Evolutionary conservation across 2,113 vertebrate genomes (phyloP), one percentile per base, ranked within the genome.

Genomic region (Chaetops frenatus): DNA sequence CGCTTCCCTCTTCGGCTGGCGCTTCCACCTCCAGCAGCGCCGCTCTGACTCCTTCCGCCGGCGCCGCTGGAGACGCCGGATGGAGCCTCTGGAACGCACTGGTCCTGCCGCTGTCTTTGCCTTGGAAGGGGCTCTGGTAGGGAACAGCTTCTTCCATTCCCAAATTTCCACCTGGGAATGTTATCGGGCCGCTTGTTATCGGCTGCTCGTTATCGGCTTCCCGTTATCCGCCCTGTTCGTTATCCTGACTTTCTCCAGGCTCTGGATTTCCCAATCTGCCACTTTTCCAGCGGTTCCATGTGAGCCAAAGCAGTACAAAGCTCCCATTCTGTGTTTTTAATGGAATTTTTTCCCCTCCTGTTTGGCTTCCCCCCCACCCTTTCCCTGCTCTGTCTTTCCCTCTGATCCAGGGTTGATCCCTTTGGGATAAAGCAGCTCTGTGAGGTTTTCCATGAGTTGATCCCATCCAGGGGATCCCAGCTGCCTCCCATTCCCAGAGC

Each of bases 1-100:
- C 1, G 98, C 99, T 25, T 99, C 99, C 0, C 98, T 99, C n/a
- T 99, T 99, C 1, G 99, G 99, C 27, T 99, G 99, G 99, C 99
- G 96, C 97, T 99, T 99, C 96, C 99, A 99, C 97, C 96, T 99
- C 24, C 98, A 98, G 93, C 97, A 98, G 44, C 98, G 98, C 88
- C 99, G 99, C 95, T 99, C 99, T 0, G 99, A 99, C 69, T 97
- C 98, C 42, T 99, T 99, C 96, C 98, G 99, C 57, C 98, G 99
- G 9, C 97, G 99, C 7, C 98, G 99, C 67, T 99, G 99, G 99
- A 98, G 99, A 35, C 98, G 98, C 47, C 97, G 99, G 53, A 99
- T 99, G 99, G 99, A 99, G 97, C 99, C 99, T 0, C 97, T 99
- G 97, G 98, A 99, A 92, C 99, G 98, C 97, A 98, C 98, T 0